Percentiles rank a stretch among this genome's conserved stretches.
Evolutionary conservation across 2,888 invertebrate genomes (phyloP).

Genomic region (Nowickia ferox): DNA sequence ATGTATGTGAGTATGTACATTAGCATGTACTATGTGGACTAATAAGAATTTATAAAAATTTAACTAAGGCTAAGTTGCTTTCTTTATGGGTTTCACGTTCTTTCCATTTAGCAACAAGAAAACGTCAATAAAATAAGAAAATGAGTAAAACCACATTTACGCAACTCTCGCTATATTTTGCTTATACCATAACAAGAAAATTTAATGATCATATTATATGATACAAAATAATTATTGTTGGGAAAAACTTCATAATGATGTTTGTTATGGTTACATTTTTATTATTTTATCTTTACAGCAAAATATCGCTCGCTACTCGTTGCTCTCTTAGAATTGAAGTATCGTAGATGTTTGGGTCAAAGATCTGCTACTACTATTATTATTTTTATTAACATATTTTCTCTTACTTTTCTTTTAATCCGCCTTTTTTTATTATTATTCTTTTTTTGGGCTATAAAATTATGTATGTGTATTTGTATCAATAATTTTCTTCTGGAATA

Average conservation of each 20-base stretch:
- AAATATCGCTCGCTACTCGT: slow-evolving; percentile 6
- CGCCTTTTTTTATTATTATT: not conserved
- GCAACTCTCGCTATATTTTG: slow-evolving; percentile 19
- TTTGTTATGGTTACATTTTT: not conserved
- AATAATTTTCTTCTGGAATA: not conserved
- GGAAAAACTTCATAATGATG: slow-evolving; percentile 15
- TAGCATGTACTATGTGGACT: not conserved
- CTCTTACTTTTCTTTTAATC: slow-evolving; percentile 15
- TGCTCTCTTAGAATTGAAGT: not conserved
- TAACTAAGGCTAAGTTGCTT: not conserved
- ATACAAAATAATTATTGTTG: slow-evolving; percentile 1
- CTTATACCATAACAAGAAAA: slow-evolving; percentile 6
- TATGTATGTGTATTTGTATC: not conserved
- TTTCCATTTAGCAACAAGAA: slow-evolving; percentile 21
- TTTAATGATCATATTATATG: not conserved
- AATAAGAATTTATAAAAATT: slow-evolving; percentile 48
- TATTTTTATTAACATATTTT: slow-evolving; percentile 4
- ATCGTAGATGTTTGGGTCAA: slow-evolving; percentile 57
- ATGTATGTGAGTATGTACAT: no score
- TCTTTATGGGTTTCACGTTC: slow-evolving; percentile 39
- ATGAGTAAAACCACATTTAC: slow-evolving; percentile 33
- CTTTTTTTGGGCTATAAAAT: not conserved
- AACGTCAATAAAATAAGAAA: slow-evolving; percentile 6
- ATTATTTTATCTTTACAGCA: not conserved
- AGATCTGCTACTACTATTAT: slow-evolving; percentile 49